These are phyloP conservation scores for Ferrisia virgata DNA, from an alignment of 2,888 invertebrate genomes.

Conservation along the genomic window DNA sequence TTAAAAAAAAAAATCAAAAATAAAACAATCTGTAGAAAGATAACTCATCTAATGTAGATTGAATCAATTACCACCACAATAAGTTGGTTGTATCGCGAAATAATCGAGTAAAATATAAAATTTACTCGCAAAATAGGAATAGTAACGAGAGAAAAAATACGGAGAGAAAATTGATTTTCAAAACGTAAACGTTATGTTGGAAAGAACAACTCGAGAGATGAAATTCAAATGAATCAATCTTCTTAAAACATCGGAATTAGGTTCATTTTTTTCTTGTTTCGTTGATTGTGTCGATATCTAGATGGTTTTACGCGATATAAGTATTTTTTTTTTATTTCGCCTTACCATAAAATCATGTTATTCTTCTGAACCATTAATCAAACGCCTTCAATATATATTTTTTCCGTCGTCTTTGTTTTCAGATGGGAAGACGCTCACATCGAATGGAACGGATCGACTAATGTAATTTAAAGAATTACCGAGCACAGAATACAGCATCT, in stretches of 20 bases:
- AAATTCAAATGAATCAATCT: slow-evolving; percentile 6
- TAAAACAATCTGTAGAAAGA: not conserved
- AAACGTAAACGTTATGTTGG: not conserved
- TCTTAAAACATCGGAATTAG: not conserved
- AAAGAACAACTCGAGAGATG: not conserved
- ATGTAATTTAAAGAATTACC: slow-evolving; percentile 37
- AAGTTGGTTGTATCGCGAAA: not conserved
- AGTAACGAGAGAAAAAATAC: not conserved
- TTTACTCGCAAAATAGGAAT: not conserved
- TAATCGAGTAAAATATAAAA: not conserved
- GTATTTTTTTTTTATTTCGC: slow-evolving; percentile 43
- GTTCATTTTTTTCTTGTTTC: not conserved
- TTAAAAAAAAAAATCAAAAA: too few relatives aligned
- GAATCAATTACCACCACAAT: not conserved
- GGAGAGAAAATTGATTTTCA: not conserved
- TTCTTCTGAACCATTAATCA: slow-evolving; percentile 29
- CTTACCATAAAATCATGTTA: slow-evolving; percentile 48
- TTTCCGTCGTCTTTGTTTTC: slow-evolving; percentile 50
- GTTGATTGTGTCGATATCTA: not conserved
- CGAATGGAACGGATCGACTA: slow-evolving; percentile 62
- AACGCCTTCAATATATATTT: not conserved
- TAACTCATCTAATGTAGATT: not conserved
- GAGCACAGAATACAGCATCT: not conserved
- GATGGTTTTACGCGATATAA: not conserved
- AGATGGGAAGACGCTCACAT: slow-evolving; percentile 75